Evolutionary conservation across 2,113 vertebrate species (phyloP), one percentile per base, ranked within the genome.

Genomic region (Bufo bufo): DNA sequence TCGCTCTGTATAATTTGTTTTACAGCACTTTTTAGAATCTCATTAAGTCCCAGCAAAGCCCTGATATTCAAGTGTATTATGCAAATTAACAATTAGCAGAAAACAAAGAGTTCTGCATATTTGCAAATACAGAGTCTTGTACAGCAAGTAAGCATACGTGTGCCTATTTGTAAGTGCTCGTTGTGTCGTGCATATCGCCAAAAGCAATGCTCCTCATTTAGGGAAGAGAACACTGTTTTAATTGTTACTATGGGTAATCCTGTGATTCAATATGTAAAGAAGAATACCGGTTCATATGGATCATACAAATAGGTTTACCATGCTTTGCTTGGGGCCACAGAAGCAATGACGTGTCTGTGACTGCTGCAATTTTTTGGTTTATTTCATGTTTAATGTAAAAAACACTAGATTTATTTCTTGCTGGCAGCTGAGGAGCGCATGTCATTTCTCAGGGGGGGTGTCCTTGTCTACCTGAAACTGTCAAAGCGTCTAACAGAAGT

Each of bases 61-160:
- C 83, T 3, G 88, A 10, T 54, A 86, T 91, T 90, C 87, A 90
- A 87, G 50, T 91, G 6, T 11, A 86, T 85, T 90, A 82, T 82
- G 77, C 90, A 47, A 90, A 91, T 89, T 91, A 92, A 89, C 87
- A 89, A 17, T 86, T 83, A 87, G 89, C 77, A 86, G 85, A 84
- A 84, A 92, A 90, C 0, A 80, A 87, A 91, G 83, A 3, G 89
- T 90, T 90, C 47, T 88, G 72, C 47, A 66, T 88, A 77, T 84
- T 84, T 84, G 59, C 58, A 84, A 88, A 88, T 84, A 77, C 61
- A 69, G 45, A 50, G 66, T 6, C 23, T 74, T 59, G 75, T 79
- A 86, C 47, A 14, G 23, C 23, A n/a, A 14, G 75, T 54, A 74
- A 75, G 69, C 69, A 23, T 47, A 33, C 71, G 4, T 58, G 17